phyloP scores from a whole-genome alignment of 2,797 vertebrate species.

The Lophotriccus pileatus region DNA sequence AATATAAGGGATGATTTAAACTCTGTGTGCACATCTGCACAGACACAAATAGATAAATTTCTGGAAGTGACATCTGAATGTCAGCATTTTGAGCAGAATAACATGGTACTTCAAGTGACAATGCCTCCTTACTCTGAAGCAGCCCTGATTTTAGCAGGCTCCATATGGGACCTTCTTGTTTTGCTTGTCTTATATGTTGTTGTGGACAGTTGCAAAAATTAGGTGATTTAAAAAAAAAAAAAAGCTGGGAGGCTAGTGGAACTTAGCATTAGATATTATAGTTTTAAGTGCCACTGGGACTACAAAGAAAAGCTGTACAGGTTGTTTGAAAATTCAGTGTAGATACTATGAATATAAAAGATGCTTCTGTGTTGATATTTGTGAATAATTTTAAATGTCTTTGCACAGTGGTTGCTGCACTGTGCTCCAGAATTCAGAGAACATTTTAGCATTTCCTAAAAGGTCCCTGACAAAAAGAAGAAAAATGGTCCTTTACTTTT shows the following conservation, averaged over 20 bases:
- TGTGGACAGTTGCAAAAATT: neutral
- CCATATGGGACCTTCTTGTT: neutral
- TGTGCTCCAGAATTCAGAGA: neutral
- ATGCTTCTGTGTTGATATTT: neutral
- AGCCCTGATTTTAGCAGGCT: neutral
- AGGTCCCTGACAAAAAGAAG: neutral
- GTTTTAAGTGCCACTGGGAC: neutral
- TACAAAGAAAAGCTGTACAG: neutral
- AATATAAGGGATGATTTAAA: neutral
- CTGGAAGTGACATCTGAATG: neutral
- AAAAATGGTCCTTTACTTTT: neutral
- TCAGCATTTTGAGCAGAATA: neutral
- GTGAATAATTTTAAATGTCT: neutral
- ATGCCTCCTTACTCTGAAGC: neutral
- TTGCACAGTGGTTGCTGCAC: neutral
- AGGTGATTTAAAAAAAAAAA: neutral
- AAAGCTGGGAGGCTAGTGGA: neutral
- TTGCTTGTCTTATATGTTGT: neutral
- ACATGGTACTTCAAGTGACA: accelerated
- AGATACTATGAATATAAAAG: neutral
- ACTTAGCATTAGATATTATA: neutral
- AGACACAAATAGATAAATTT: neutral
- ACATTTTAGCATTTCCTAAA: neutral
- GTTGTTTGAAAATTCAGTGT: neutral
- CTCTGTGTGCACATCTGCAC: neutral